A percentile compares a stretch with the other conserved stretches of the same genome.
Evolutionary conservation across 2,888 invertebrate genomes (phyloP).

Genomic region (Drosophila kuntzei): DNA sequence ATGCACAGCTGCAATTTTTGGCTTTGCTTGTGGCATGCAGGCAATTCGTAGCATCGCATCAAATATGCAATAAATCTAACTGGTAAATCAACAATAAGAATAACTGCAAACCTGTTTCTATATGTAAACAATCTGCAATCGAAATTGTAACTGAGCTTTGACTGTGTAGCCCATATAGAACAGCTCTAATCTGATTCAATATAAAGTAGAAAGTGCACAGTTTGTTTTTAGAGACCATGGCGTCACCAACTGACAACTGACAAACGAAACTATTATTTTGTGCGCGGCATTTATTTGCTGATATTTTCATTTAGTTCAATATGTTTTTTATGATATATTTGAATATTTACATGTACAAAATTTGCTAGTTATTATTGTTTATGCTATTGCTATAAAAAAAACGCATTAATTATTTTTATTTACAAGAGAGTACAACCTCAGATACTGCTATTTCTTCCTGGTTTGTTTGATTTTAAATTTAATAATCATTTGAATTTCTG

Average conservation of each 20-base stretch:
- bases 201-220: constrained; percentile 59
- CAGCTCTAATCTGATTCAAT: constrained; percentile 68
- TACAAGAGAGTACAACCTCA: background rate
- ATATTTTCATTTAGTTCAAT: constrained; percentile 51
- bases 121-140: constrained; percentile 64
- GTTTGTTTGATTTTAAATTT: background rate
- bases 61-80: constrained; percentile 73
- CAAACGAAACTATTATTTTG: constrained; percentile 39
- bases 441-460: background rate
- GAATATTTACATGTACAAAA: constrained; percentile 18
- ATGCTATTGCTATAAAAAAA: constrained; percentile 51
- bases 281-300: constrained; percentile 39
- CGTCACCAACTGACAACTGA: constrained; percentile 43
- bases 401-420: background rate
- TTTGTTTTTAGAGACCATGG: constrained; percentile 25
- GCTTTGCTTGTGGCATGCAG: constrained; percentile 49
- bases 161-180: constrained; percentile 11
- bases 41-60: constrained; percentile 71
- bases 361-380: background rate
- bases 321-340: constrained; percentile 24
- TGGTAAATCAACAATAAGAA: constrained; percentile 66
- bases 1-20: constrained; percentile 16
- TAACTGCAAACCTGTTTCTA: constrained; percentile 26
- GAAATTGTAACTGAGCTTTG: constrained; percentile 60
- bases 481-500: background rate